These are phyloP conservation scores for Onychorhynchus coronatus DNA, from an alignment of 2,113 vertebrate genomes.

Conservation along the genomic window DNA sequence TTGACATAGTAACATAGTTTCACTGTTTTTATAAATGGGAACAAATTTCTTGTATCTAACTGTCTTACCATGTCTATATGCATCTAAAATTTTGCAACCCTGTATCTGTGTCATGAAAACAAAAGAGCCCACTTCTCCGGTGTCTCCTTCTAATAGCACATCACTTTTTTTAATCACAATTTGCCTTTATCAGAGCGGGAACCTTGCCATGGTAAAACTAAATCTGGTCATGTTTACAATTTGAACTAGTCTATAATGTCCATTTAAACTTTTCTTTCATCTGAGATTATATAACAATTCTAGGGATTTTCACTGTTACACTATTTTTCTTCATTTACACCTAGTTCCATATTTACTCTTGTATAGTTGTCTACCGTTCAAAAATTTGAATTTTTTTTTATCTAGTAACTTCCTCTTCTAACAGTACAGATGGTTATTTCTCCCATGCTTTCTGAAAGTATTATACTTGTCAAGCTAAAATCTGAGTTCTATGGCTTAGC, in stretches of 20 bases:
- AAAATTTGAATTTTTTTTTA: background rate
- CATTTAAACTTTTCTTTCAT: background rate
- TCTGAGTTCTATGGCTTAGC: background rate
- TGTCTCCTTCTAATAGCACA: background rate
- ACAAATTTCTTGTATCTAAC: background rate
- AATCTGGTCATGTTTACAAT: background rate
- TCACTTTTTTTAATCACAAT: background rate
- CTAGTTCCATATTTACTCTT: background rate
- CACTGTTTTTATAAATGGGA: background rate
- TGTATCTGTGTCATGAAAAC: background rate
- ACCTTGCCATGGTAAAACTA: background rate
- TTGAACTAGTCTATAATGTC: background rate
- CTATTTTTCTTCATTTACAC: background rate
- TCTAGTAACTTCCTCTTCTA: background rate
- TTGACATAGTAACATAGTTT: background rate
- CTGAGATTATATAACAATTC: background rate
- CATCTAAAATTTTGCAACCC: background rate
- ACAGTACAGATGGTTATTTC: background rate
- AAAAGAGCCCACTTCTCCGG: background rate
- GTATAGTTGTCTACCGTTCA: background rate
- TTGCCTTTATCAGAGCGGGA: background rate
- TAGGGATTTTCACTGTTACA: background rate
- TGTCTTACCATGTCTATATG: background rate
- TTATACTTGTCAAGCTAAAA: background rate
- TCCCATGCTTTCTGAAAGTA: background rate